Base-by-base conservation (phyloP, 2,113 vertebrate species). In the Xenopus borealis region DNA sequence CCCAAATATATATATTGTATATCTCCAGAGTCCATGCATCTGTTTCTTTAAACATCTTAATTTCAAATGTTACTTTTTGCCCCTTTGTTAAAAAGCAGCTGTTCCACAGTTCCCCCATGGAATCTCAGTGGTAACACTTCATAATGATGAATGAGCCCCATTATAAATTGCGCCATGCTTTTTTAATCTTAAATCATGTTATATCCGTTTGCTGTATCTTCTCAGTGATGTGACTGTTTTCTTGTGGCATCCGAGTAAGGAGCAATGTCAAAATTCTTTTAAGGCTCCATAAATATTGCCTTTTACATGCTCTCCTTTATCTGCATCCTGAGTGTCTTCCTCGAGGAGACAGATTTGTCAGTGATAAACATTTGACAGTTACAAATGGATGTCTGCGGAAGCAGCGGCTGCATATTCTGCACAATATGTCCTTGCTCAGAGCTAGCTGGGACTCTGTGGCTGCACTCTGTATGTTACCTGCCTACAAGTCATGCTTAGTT, bases 321-420 rank as follows among this genome's bases (percentile, higher is more conserved):
- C 73, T 69, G 69, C 45, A 76, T 76, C 61, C 66, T 45, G 27
- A 69, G 62, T 76, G 73, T 69, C 73, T 69, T 76, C 66, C 66
- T 44, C 17, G 53, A 55, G 57, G 66, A 63, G 69, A 75, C 66
- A 76, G 73, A 76, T 76, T 69, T 82, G 78, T 81, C 83, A 86
- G 83, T 86, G 79, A 84, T 85, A 84, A 89, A 86, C 82, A 79
- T 82, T 84, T 88, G 85, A 86, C 85, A 81, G 79, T 85, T 87
- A 86, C 80, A 88, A 83, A 88, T 83, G 0, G 82, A 81, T 82
- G 85, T 83, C 82, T 79, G 16, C 0, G 82, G 85, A 84, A 81
- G 19, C 65, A 75, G 12, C 62, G 77, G 81, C 81, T 87, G 79
- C 0, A 20, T 83, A 66, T 66, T 71, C 79, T 62, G 73, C 79